A percentile compares a stretch with the other conserved stretches of the same genome.
phyloP scores from a whole-genome alignment of 2,113 vertebrate species.

The Nicator chloris region DNA sequence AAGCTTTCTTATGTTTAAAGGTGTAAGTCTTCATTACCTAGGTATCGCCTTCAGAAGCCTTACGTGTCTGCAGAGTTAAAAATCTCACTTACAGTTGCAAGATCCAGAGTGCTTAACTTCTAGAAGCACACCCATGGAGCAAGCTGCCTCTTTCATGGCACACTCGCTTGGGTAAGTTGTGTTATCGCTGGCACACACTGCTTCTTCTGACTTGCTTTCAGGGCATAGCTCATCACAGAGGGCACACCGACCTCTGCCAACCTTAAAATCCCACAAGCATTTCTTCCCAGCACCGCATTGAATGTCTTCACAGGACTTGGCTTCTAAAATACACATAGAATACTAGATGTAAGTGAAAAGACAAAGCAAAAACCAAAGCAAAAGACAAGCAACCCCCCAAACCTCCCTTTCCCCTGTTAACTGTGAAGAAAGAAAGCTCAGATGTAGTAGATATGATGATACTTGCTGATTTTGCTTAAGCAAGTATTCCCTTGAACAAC shows the following conservation, averaged over 20 bases:
- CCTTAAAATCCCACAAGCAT: constrained; percentile 93
- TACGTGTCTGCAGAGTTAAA: constrained; percentile 73
- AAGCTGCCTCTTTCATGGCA: constrained; percentile 96
- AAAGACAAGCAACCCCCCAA: neutral
- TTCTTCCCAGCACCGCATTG: constrained; percentile 91
- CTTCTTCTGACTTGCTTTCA: constrained; percentile 89
- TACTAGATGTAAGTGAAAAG: constrained; percentile 52
- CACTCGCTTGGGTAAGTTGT: constrained; percentile 96
- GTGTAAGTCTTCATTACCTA: constrained; percentile 73
- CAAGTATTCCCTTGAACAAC: neutral
- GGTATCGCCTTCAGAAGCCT: constrained; percentile 76
- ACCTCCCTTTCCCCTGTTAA: neutral
- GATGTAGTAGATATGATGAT: neutral
- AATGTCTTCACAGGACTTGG: constrained; percentile 98
- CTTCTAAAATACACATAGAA: constrained; percentile 79
- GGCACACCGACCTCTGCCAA: constrained; percentile 90
- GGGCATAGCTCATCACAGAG: constrained; percentile 89
- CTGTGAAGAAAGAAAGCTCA: neutral
- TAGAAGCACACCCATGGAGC: constrained; percentile 89
- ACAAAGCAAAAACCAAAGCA: neutral
- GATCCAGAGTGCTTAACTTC: constrained; percentile 98
- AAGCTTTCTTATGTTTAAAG: constrained; percentile 53
- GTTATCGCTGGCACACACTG: constrained; percentile 97
- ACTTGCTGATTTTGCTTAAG: neutral
- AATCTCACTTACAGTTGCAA: constrained; percentile 99